Evolutionary conservation across 2,797 vertebrate genomes (phyloP), one percentile per base, ranked within the genome.

Genomic region (Pelochelys cantorii): DNA sequence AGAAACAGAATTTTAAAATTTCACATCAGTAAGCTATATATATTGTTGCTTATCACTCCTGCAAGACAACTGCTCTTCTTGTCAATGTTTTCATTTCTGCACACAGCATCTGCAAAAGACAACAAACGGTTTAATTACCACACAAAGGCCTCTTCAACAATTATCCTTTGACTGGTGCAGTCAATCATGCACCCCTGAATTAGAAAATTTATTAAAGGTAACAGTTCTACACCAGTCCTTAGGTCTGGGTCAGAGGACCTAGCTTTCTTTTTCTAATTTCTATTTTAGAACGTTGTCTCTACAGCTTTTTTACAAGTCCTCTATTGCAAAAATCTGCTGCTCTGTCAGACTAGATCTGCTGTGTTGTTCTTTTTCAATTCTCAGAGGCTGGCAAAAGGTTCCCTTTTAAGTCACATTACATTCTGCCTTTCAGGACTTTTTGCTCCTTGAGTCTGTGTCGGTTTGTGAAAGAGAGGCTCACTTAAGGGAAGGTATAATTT

Each of bases 41-140:
- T 88, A 42, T 68, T 65, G 52, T n/a, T 77, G 62, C 89, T 94
- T 86, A 83, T 88, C 82, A 56, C 75, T 54, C 93, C n/a, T 89
- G 80, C 29, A 29, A 74, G 78, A 11, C 83, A 87, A 75, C 59
- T 82, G 25, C 54, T 94, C 85, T 79, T 86, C 84, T 84, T 88
- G 90, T 57, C 83, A 83, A 0, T 15, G 15, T 92, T 93, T 59
- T 56, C 54, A 81, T 71, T 88, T 56, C 82, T 14, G 75, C 3
- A 3, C 6, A n/a, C 17, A 55, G 52, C 86, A 60, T 87, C 55
- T 87, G 68, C 4, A 29, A 57, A 79, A 59, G 60, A 11, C 8
- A 42, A 34, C 59, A 31, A 62, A 62, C 48, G 7, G 6, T 12
- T 81, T 10, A 87, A 8, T 90, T 88, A 90, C 90, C 71, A 31